Evolutionary conservation across 2,113 vertebrate species (phyloP).

Genomic region (Chaenocephalus aceratus): DNA sequence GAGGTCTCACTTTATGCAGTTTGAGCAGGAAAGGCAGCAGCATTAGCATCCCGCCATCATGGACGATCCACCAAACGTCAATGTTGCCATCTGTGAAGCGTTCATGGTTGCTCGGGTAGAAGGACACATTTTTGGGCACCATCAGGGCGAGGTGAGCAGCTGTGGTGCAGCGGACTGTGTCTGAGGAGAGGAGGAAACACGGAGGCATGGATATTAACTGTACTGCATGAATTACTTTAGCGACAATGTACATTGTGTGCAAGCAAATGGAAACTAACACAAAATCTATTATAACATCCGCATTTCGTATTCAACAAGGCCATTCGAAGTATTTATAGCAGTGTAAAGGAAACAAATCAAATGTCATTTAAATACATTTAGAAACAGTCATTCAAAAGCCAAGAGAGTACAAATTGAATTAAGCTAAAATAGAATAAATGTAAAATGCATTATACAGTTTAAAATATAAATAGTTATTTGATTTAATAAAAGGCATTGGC

Average conservation of each 20-base stretch:
- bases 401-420: too few species aligned
- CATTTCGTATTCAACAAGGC: too few species aligned
- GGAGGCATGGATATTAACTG: slow-evolving; percentile 7
- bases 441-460: too few species aligned
- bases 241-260: not conserved
- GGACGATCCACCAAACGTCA: slow-evolving; percentile 99
- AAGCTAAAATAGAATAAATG: not conserved
- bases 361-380: too few species aligned
- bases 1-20: slow-evolving; percentile 92
- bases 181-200: slow-evolving; percentile 73
- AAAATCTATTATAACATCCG: not conserved
- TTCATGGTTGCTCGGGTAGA: slow-evolving; percentile 98
- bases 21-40: slow-evolving; percentile 96
- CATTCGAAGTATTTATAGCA: too few species aligned
- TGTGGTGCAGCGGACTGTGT: slow-evolving; percentile 96
- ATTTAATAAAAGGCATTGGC: too few species aligned
- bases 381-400: too few species aligned
- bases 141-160: slow-evolving; percentile 96
- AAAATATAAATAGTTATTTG: too few species aligned
- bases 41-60: slow-evolving; percentile 99
- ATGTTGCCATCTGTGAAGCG: slow-evolving; percentile 97
- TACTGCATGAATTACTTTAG: not conserved
- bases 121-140: slow-evolving; percentile 97
- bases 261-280: not conserved
- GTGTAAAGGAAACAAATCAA: too few species aligned